A percentile compares a stretch with the other conserved stretches of the same genome.
Evolutionary conservation across 2,797 vertebrate genomes (phyloP).

Genomic region (Ceyx erithaca): DNA sequence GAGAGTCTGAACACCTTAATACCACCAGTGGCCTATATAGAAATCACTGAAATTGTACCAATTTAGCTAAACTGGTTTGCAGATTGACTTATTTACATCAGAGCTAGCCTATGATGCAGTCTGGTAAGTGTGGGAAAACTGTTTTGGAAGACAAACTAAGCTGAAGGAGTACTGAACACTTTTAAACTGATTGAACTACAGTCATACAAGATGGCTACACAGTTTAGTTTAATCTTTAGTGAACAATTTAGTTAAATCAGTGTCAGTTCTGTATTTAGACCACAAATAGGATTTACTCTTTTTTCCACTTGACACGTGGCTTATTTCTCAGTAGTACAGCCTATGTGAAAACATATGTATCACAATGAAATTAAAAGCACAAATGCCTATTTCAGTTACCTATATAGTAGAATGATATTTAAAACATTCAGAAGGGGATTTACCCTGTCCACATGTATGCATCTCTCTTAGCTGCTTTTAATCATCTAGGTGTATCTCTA

Average conservation of each 20-base stretch:
- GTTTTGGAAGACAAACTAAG: not conserved
- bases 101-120: not conserved
- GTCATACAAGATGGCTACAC: not conserved
- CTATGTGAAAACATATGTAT: not conserved
- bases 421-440: not conserved
- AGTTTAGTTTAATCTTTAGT: not conserved
- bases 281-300: not conserved
- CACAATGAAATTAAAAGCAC: not conserved
- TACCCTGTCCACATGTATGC: not conserved
- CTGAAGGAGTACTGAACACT: not conserved
- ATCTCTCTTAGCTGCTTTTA: not conserved
- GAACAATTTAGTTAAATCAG: not conserved
- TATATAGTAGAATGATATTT: not conserved
- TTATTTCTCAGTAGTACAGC: not conserved
- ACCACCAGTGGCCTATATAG: not conserved
- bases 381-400: not conserved
- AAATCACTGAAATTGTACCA: not conserved
- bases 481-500: not conserved
- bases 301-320: not conserved
- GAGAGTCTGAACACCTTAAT: not conserved
- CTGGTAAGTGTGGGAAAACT: not conserved
- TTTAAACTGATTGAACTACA: not conserved
- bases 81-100: slow-evolving; percentile 9
- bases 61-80: not conserved
- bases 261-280: not conserved